Evolutionary conservation across 2,888 invertebrate genomes (phyloP).

Genomic region (Eremobia ochroleuca): DNA sequence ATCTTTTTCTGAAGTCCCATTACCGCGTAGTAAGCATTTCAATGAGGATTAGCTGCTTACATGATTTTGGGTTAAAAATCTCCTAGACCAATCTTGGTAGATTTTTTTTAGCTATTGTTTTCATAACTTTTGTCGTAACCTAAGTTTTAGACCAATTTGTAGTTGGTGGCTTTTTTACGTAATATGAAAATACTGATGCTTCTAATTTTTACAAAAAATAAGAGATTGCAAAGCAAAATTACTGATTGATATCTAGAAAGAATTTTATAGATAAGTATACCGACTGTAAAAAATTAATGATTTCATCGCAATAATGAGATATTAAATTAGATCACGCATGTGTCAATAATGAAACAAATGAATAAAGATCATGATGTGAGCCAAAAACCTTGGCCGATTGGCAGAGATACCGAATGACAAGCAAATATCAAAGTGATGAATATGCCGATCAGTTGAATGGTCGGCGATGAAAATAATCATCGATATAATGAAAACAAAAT

Average conservation of each 20-base stretch:
- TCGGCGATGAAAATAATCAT: conserved; percentile 46
- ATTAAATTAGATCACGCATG: conserved; percentile 48
- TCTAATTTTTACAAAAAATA: neutral
- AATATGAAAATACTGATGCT: neutral
- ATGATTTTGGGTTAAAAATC: neutral
- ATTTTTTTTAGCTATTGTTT: neutral
- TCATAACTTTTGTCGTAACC: too few species aligned
- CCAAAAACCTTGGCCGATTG: conserved; percentile 74
- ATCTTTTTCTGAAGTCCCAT: neutral
- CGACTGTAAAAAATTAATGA: conserved; percentile 39
- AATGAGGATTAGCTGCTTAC: neutral
- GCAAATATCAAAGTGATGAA: conserved; percentile 34
- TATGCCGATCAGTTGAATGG: conserved; percentile 40
- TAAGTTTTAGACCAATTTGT: neutral
- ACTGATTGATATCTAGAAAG: neutral
- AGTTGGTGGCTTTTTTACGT: neutral
- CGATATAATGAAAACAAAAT: conserved; percentile 19
- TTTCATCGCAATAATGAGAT: conserved; percentile 32
- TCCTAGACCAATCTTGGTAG: neutral
- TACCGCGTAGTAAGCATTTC: neutral
- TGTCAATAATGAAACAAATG: conserved; percentile 64
- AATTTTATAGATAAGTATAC: neutral
- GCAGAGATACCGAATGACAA: conserved; percentile 57
- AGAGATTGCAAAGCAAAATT: neutral
- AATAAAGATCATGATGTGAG: conserved; percentile 53